A percentile compares a stretch with the other conserved stretches of the same genome.
phyloP scores from a whole-genome alignment of 2,797 vertebrate genomes.

The Pseudochaenichthys georgianus region DNA sequence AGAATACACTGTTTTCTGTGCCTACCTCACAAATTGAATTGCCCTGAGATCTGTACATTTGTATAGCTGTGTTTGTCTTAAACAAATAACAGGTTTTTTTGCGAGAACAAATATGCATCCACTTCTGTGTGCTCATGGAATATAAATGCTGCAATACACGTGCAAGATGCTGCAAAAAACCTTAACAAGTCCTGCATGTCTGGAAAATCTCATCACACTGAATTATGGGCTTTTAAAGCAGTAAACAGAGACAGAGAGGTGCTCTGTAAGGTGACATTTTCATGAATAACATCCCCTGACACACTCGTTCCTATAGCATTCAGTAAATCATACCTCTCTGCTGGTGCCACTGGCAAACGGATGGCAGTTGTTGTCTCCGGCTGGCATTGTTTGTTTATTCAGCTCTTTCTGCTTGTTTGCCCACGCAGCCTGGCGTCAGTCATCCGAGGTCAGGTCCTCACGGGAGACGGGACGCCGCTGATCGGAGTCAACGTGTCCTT shows the following conservation, averaged over 20 bases:
- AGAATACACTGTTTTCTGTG: conserved; percentile 21
- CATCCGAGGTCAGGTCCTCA: conserved; percentile 97
- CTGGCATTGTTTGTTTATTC: conserved; percentile 68
- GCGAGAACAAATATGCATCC: conserved; percentile 7
- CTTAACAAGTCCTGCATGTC: conserved; percentile 30
- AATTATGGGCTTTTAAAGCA: conserved; percentile 66
- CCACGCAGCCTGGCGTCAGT: conserved; percentile 92
- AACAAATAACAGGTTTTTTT: conserved; percentile 22
- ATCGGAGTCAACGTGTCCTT: conserved; percentile 99
- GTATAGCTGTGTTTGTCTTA: conserved; percentile 15
- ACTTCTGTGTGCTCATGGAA: conserved; percentile 34
- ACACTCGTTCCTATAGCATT: conserved; percentile 51
- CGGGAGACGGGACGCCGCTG: conserved; percentile 96
- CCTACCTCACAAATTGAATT: conserved; percentile 34
- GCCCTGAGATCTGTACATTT: conserved; percentile 8
- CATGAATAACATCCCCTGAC: conserved; percentile 61
- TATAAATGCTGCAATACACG: conserved; percentile 54
- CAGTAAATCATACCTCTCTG: conserved; percentile 61
- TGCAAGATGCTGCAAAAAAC: conserved; percentile 53
- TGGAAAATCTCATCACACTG: conserved; percentile 44
- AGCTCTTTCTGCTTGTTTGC: conserved; percentile 69
- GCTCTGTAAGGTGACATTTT: conserved; percentile 42
- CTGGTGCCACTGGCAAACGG: conserved; percentile 43
- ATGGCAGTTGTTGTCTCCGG: conserved; percentile 56
- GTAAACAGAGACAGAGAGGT: conserved; percentile 45